Conservation (phyloP, 2,888 invertebrate species). For the Plebejus anna region DNA sequence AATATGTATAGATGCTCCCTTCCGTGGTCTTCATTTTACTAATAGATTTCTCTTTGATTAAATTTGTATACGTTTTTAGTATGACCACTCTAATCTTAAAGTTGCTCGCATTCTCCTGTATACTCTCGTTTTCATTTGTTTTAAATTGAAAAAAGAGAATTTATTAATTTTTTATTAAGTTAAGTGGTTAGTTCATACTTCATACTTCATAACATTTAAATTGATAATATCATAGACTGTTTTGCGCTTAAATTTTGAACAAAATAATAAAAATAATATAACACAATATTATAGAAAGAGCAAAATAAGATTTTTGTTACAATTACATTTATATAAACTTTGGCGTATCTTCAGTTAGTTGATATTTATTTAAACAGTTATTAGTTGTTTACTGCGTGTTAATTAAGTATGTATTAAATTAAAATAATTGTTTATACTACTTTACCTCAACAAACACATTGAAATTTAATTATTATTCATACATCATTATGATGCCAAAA, state of each 20-base stretch:
- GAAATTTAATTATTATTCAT: background rate
- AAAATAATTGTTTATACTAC: background rate
- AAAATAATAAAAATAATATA: too few species aligned
- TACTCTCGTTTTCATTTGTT: too few species aligned
- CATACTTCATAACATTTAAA: too few species aligned
- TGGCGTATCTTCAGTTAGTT: background rate
- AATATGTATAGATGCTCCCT: constrained; percentile 80
- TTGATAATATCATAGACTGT: too few species aligned
- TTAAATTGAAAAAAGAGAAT: too few species aligned
- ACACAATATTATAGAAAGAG: too few species aligned
- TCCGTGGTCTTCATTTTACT: constrained; percentile 80
- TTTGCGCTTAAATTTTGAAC: too few species aligned
- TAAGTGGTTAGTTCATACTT: too few species aligned
- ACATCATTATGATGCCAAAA: background rate
- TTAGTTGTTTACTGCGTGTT: background rate
- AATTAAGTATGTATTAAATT: background rate
- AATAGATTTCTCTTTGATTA: constrained; percentile 80
- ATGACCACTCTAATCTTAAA: constrained; percentile 65
- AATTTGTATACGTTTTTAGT: constrained; percentile 79
- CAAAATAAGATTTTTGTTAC: constrained; percentile 19
- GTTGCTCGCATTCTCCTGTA: constrained; percentile 31
- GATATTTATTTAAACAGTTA: background rate
- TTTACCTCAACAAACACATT: background rate
- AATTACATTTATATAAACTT: background rate
- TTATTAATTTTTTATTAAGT: too few species aligned